A percentile compares a stretch with the other conserved stretches of the same genome.
Evolutionary conservation across 2,113 vertebrate species (phyloP).

Genomic region (Hippocampus barbouri): DNA sequence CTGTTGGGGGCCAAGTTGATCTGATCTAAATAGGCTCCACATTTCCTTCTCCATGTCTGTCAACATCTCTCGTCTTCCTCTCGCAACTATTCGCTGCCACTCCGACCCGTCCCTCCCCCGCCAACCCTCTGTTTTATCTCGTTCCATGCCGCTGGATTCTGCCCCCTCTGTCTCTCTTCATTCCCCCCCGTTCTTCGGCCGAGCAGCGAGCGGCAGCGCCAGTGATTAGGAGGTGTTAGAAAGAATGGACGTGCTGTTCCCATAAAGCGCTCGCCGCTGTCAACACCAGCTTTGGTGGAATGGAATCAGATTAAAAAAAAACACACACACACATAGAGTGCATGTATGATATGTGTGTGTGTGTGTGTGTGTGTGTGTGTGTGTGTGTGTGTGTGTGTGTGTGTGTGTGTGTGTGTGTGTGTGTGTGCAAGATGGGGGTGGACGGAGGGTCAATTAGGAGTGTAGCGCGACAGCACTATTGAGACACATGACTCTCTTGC

Average conservation of each 20-base stretch:
- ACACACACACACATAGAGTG: conserved; percentile 29
- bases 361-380: conserved; percentile 5
- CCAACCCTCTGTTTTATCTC: conserved; percentile 15
- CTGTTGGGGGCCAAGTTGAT: neutral
- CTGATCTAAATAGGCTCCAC: neutral
- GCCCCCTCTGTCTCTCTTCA: conserved; percentile 39
- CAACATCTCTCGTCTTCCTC: conserved; percentile 16
- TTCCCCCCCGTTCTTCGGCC: conserved; percentile 52
- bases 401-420: conserved; percentile 7
- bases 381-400: conserved; percentile 4
- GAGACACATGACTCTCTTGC: conserved; percentile 83
- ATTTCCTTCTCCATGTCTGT: conserved; percentile 23
- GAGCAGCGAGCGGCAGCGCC: conserved; percentile 57
- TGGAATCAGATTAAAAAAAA: conserved; percentile 91
- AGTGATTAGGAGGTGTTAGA: conserved; percentile 74
- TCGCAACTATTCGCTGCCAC: conserved; percentile 34
- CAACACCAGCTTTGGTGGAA: conserved; percentile 91
- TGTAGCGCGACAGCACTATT: neutral
- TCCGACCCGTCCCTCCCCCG: neutral
- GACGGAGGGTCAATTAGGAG: conserved; percentile 46
- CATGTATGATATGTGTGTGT: conserved; percentile 15
- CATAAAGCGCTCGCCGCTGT: conserved; percentile 91
- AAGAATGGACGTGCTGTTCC: conserved; percentile 88
- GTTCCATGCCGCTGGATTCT: conserved; percentile 40
- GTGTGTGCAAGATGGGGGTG: conserved; percentile 3